These are phyloP conservation scores for Malurus cyaneus DNA, from an alignment of 2,113 vertebrate genomes.

Conservation along the genomic window DNA sequence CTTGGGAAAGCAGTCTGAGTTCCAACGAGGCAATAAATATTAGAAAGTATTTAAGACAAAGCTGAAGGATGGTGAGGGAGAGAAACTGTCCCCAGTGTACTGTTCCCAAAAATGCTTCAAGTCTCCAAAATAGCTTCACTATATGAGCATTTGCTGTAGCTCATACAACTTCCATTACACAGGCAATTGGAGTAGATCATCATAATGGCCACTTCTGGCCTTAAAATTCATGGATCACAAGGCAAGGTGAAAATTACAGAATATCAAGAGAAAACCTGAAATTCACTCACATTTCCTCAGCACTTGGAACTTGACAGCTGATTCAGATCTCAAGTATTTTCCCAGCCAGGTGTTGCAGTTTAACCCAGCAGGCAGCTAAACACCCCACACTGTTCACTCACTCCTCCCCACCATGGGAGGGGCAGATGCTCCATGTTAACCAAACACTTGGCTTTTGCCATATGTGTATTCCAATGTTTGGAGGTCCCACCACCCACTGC, in stretches of 20 bases:
- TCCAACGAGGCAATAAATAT: neutral
- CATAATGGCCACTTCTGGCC: neutral
- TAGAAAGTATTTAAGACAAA: neutral
- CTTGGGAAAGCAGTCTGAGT: neutral
- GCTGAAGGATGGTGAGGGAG: neutral
- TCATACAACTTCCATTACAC: neutral
- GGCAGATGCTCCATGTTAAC: neutral
- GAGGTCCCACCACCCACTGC: neutral
- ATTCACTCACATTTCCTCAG: neutral
- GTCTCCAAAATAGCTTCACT: neutral
- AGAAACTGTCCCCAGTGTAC: neutral
- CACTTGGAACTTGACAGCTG: neutral
- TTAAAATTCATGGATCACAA: slow-evolving; percentile 33
- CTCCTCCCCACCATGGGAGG: neutral
- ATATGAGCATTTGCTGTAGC: neutral
- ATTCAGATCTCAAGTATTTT: neutral
- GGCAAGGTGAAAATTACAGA: neutral
- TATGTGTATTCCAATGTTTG: neutral
- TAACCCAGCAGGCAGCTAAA: neutral
- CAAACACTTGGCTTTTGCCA: neutral
- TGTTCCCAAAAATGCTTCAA: neutral
- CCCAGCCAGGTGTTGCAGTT: neutral
- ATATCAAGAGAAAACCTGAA: neutral
- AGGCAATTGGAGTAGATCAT: neutral
- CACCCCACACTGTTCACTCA: neutral